A percentile compares a stretch with the other conserved stretches of the same genome.
phyloP scores from a whole-genome alignment of 1,140 invertebrate genomes.

The Agrypnia vestita region DNA sequence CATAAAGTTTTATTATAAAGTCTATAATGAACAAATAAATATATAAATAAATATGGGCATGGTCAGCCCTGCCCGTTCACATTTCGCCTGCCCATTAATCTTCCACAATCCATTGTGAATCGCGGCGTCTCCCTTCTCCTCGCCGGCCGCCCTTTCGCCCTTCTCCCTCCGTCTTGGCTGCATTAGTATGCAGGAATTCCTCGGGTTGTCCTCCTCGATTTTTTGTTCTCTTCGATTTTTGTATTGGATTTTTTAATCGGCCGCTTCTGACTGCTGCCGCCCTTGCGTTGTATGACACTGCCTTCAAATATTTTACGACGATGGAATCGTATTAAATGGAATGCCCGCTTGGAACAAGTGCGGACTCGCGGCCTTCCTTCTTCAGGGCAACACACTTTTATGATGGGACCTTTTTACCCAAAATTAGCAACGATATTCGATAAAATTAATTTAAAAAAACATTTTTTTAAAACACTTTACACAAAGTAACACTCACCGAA shows the following conservation, averaged over 20 bases:
- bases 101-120: slow-evolving; percentile 50
- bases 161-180: slow-evolving; percentile 20
- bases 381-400: no score
- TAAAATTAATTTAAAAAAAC: no score
- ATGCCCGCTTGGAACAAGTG: neutral
- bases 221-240: slow-evolving; percentile 46
- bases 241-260: slow-evolving; percentile 54
- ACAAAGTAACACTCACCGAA: no score
- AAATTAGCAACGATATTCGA: no score
- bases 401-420: no score
- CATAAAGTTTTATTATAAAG: no score
- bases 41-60: neutral
- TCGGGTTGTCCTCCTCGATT: slow-evolving; percentile 41
- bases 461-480: no score
- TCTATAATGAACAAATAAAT: no score
- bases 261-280: neutral
- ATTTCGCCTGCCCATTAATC: slow-evolving; percentile 58
- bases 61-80: slow-evolving; percentile 30
- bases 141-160: neutral
- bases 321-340: slow-evolving; percentile 12
- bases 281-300: slow-evolving; percentile 1
- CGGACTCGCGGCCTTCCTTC: neutral
- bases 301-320: slow-evolving; percentile 20
- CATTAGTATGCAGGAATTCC: slow-evolving; percentile 58
- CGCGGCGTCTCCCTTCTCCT: slow-evolving; percentile 8